Evolutionary conservation across 2,113 vertebrate species (phyloP).

Genomic region (Azemiops feae): DNA sequence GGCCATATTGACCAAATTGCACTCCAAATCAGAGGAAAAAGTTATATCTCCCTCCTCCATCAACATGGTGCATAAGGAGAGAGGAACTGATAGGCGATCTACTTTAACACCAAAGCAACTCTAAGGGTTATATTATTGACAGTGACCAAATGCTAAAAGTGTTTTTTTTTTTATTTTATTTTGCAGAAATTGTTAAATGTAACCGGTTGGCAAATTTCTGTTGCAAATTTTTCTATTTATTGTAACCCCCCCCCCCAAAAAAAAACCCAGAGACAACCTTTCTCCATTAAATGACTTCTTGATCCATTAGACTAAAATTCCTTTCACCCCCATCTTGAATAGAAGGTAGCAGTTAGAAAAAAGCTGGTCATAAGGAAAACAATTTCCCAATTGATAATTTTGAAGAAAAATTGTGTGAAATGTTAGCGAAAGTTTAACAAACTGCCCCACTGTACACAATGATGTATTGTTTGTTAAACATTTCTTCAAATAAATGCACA

Average conservation of each 20-base stretch:
- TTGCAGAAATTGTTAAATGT: background rate
- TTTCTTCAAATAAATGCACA: background rate
- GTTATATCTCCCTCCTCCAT: no score
- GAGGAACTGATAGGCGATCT: background rate
- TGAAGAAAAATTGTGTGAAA: background rate
- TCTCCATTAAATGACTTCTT: background rate
- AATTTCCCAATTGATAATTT: background rate
- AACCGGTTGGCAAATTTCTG: background rate
- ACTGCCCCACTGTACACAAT: background rate
- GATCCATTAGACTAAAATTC: background rate
- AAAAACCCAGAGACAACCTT: background rate
- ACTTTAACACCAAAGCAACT: constrained; percentile 6
- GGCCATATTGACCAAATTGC: background rate
- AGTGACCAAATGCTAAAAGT: background rate
- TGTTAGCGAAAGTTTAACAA: no score
- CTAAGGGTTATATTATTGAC: background rate
- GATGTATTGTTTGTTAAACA: background rate
- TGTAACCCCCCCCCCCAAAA: background rate
- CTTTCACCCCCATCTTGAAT: background rate
- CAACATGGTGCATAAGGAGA: background rate
- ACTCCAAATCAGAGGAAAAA: background rate
- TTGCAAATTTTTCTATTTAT: background rate
- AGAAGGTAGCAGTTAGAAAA: background rate
- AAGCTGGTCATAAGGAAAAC: background rate
- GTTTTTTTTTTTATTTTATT: background rate